Percentiles rank a stretch among this genome's conserved stretches.
phyloP scores from a whole-genome alignment of 2,888 invertebrate species.

The Sclerodermus sp. region DNA sequence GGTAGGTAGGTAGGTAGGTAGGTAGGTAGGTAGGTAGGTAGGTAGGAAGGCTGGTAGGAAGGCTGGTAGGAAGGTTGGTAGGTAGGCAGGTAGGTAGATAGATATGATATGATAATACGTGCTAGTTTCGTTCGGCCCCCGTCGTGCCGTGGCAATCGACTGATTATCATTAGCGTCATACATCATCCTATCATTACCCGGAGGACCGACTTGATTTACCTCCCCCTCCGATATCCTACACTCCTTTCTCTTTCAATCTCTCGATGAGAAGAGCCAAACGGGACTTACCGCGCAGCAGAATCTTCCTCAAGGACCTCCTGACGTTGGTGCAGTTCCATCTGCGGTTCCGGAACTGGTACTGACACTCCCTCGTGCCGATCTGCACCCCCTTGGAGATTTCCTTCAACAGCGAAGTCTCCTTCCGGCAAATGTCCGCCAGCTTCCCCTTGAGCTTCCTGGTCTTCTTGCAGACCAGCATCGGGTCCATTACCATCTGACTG shows the following conservation, averaged over 20 bases:
- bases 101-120: too few species aligned
- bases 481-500: slow-evolving; percentile 87
- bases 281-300: slow-evolving; percentile 78
- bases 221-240: too few species aligned
- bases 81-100: too few species aligned
- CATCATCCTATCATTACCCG: too few species aligned
- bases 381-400: slow-evolving; percentile 84
- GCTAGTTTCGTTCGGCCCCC: too few species aligned
- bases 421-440: slow-evolving; percentile 80
- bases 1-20: too few species aligned
- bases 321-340: slow-evolving; percentile 89
- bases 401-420: slow-evolving; percentile 78
- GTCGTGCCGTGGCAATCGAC: too few species aligned
- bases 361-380: slow-evolving; percentile 83
- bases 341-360: slow-evolving; percentile 81
- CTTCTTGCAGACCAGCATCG: slow-evolving; percentile 85
- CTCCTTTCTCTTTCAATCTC: not conserved
- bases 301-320: slow-evolving; percentile 79
- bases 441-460: slow-evolving; percentile 76
- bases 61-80: too few species aligned
- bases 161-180: too few species aligned
- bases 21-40: too few species aligned
- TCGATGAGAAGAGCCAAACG: not conserved
- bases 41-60: too few species aligned
- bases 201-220: too few species aligned